phyloP scores from a whole-genome alignment of 2,888 invertebrate genomes.

The Scaptomyza caliginosa region DNA sequence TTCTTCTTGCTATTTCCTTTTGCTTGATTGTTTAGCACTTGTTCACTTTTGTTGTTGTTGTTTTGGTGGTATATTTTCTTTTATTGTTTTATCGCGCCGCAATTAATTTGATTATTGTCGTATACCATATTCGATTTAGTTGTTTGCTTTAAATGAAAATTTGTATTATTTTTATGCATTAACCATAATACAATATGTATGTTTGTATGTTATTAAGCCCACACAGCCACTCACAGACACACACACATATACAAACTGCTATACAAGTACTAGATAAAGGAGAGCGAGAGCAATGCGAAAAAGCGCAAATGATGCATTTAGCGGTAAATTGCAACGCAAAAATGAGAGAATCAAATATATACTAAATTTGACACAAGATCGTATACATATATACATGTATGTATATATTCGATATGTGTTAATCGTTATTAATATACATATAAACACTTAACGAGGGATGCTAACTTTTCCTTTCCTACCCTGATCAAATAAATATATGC shows the following conservation, averaged over 20 bases:
- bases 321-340: constrained; percentile 46
- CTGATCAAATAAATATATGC: not conserved
- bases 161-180: constrained; percentile 17
- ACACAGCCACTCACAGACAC: constrained; percentile 5
- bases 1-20: constrained; percentile 36
- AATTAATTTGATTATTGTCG: constrained; percentile 40
- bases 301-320: constrained; percentile 39
- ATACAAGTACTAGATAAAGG: constrained; percentile 1
- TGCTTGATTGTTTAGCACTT: constrained; percentile 56
- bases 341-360: constrained; percentile 2
- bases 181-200: constrained; percentile 20
- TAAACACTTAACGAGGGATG: not conserved
- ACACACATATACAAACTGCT: too few species aligned
- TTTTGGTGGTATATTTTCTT: constrained; percentile 25
- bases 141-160: constrained; percentile 42
- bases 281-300: constrained; percentile 29
- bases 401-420: not conserved
- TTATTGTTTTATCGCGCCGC: constrained; percentile 51
- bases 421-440: not conserved
- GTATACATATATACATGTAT: too few species aligned
- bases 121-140: constrained; percentile 37
- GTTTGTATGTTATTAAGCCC: constrained; percentile 17
- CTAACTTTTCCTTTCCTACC: not conserved
- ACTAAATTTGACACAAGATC: not conserved
- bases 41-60: constrained; percentile 51